Base-by-base conservation (phyloP, 2,888 invertebrate genomes). In the Steinernema hermaphroditum region DNA sequence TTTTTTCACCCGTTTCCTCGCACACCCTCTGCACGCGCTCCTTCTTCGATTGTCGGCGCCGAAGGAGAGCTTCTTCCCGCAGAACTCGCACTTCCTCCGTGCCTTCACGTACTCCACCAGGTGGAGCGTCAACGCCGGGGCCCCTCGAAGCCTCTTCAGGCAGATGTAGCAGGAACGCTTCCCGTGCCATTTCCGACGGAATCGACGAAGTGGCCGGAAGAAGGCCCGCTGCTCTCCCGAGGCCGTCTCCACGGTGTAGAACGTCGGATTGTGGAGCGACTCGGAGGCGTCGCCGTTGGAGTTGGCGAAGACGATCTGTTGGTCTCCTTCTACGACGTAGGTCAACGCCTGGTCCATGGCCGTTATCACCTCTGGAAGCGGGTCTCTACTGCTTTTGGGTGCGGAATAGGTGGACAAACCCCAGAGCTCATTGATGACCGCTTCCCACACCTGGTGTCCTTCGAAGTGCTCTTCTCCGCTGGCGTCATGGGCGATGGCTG, bases 241-340 rank as follows among this genome's bases (percentile, higher is more conserved):
- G 19, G 62, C 8, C 9, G 27, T 22, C 16, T 62, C 62, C 29
- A 32, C 32, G 16, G 62, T 16, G 14, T 32, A 62, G 62, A 32
- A 29, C 16, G 62, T 27, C 24, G 24, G 24, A 27, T 54, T 12
- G 32, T 62, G 27, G 29, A 32, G 1, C 22, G 29, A 32, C 22
- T 19, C 46, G 8, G 54, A 22, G 2, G 54, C 27, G 19, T 4
- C 22, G 14, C 19, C 4, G 27, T 4, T 22, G 4, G 62, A 27
- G 12, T 62, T 62, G 27, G 62, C 27, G 29, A 62, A 62, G 32
- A 62, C 29, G 19, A 62, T 32, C 19, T 62, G 62, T 4, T 62
- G 62, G 16, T n/a, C 16, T 2, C 19, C 32, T 14, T 62, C 32
- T 1, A 62, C 32, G 16, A 62, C 32, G 62, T 32, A 62, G 29